Evolutionary conservation across 2,888 invertebrate species (phyloP).

Genomic region (Pilophorus perplexus): DNA sequence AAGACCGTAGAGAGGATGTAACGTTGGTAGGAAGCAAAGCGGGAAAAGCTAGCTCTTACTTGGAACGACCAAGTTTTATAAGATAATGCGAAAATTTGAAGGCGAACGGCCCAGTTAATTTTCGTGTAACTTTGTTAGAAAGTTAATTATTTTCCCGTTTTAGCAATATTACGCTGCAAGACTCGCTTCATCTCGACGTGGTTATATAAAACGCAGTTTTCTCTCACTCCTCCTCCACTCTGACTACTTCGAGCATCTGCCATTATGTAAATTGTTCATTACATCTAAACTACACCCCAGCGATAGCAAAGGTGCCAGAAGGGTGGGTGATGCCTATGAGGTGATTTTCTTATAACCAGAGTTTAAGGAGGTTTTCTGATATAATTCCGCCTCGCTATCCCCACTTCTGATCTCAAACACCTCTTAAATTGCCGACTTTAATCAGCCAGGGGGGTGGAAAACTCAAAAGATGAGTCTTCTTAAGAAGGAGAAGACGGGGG

Average conservation of each 20-base stretch:
- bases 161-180: constrained; percentile 42
- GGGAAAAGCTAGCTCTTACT: no score
- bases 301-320: constrained; percentile 8
- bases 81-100: constrained; percentile 32
- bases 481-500: no score
- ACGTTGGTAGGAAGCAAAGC: no score
- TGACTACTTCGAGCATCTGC: constrained; percentile 13
- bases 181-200: constrained; percentile 29
- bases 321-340: constrained; percentile 19
- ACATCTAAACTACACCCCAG: constrained; percentile 25
- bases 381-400: constrained; percentile 1
- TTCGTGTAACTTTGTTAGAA: constrained; percentile 46
- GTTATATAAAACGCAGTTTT: no score
- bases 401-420: no score
- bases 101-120: constrained; percentile 42
- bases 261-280: constrained; percentile 34
- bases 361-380: constrained; percentile 28
- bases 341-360: constrained; percentile 35
- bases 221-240: background rate
- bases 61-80: constrained; percentile 32
- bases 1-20: no score
- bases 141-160: constrained; percentile 46
- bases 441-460: constrained; percentile 20
- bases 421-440: constrained; percentile 20
- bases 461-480: constrained; percentile 25